Evolutionary conservation across 2,888 invertebrate species (phyloP).

Genomic region (Phyllotreta cruciferae): DNA sequence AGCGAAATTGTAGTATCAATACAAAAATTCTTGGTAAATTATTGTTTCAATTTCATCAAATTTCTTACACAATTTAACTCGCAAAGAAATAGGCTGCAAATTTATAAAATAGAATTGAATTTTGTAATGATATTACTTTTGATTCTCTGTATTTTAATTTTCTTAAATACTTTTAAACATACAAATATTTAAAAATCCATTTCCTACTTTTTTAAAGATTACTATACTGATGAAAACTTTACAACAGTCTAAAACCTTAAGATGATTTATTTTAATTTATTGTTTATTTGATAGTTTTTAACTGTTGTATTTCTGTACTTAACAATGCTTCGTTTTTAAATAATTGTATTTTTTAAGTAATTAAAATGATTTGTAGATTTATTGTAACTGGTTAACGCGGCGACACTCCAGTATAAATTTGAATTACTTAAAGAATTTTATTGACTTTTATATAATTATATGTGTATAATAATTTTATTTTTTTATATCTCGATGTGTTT

Average conservation of each 20-base stretch:
- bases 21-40: not conserved
- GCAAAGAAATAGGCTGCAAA: not conserved
- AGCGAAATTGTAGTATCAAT: not conserved
- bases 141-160: conserved; percentile 12
- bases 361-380: conserved; percentile 50
- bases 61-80: no score
- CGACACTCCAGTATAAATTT: conserved; percentile 51
- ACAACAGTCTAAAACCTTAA: not conserved
- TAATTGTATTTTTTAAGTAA: conserved; percentile 5
- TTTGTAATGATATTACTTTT: conserved; percentile 4
- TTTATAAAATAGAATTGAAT: not conserved
- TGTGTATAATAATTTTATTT: conserved; percentile 59
- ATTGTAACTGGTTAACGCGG: conserved; percentile 48
- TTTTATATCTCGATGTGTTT: conserved; percentile 55
- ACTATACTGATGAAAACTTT: not conserved
- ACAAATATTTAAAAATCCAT: conserved; percentile 22
- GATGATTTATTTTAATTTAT: no score
- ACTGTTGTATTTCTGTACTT: conserved; percentile 20
- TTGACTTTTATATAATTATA: conserved; percentile 50
- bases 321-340: not conserved
- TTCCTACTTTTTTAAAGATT: conserved; percentile 17
- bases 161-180: conserved; percentile 18
- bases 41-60: no score
- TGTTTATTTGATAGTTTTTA: conserved; percentile 2
- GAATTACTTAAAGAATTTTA: conserved; percentile 57